Conservation (phyloP, 2,113 vertebrate genomes). For the Alethe diademata region DNA sequence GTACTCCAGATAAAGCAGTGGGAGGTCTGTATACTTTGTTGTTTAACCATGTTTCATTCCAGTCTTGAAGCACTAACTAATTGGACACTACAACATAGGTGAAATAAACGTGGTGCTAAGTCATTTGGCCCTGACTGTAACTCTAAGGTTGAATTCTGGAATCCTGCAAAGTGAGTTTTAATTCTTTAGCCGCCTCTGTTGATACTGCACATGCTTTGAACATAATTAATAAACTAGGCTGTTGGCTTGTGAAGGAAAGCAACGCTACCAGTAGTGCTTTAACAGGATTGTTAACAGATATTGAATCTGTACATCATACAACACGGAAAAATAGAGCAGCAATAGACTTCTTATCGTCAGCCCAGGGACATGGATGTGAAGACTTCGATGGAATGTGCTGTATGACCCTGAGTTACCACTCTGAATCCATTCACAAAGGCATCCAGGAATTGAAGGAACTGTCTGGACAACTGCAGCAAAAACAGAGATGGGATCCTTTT, state of each 20-base stretch:
- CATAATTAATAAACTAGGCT: not conserved
- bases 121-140: not conserved
- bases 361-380: not conserved
- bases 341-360: not conserved
- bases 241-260: not conserved
- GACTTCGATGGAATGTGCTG: not conserved
- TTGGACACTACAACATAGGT: fast-evolving
- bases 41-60: not conserved
- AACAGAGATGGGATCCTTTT: not conserved
- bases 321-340: not conserved
- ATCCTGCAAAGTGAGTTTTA: not conserved
- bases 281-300: not conserved
- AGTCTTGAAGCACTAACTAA: not conserved
- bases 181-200: not conserved
- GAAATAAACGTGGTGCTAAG: fast-evolving
- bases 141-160: not conserved
- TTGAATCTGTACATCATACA: fast-evolving
- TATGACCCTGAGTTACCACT: not conserved
- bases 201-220: not conserved
- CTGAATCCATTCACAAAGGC: not conserved
- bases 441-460: not conserved
- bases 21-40: not conserved
- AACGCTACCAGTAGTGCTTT: fast-evolving
- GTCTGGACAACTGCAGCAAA: not conserved
- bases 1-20: not conserved